phyloP scores from a whole-genome alignment of 2,113 vertebrate species.

The Scomber japonicus region DNA sequence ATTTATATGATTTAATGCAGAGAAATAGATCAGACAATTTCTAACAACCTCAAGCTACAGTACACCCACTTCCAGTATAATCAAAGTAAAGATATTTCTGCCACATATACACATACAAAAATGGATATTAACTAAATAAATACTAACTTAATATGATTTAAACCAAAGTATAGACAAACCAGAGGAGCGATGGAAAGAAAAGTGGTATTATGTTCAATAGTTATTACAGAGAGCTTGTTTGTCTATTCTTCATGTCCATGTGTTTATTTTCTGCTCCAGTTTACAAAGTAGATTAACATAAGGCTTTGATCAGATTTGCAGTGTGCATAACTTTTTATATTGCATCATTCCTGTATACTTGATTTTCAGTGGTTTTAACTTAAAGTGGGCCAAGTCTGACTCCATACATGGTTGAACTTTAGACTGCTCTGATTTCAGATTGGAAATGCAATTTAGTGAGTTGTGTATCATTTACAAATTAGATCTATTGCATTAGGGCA shows the following conservation, averaged over 20 bases:
- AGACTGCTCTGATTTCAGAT: conserved; percentile 59
- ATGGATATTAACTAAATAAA: no score
- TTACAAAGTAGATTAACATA: conserved; percentile 53
- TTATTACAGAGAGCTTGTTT: not conserved
- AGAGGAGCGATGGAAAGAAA: conserved; percentile 21
- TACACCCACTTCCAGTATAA: no score
- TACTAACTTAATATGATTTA: no score
- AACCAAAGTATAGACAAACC: conserved; percentile 4
- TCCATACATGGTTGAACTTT: conserved; percentile 65
- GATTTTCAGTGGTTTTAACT: conserved; percentile 46
- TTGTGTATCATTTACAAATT: conserved; percentile 52
- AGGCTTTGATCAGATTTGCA: conserved; percentile 71
- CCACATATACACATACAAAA: no score
- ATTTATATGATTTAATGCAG: no score
- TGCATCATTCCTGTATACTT: conserved; percentile 54
- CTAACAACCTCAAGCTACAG: no score
- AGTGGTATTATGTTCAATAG: not conserved
- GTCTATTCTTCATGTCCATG: conserved; percentile 8
- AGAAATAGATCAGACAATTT: no score
- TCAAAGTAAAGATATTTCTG: no score
- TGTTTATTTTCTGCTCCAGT: conserved; percentile 39
- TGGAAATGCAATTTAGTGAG: conserved; percentile 55
- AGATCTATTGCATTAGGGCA: conserved; percentile 28
- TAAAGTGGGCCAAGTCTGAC: conserved; percentile 64
- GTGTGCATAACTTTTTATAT: conserved; percentile 58